Percentiles rank a stretch among this genome's conserved stretches.
Evolutionary conservation across 2,113 vertebrate genomes (phyloP).

Genomic region (Penelope pileata): DNA sequence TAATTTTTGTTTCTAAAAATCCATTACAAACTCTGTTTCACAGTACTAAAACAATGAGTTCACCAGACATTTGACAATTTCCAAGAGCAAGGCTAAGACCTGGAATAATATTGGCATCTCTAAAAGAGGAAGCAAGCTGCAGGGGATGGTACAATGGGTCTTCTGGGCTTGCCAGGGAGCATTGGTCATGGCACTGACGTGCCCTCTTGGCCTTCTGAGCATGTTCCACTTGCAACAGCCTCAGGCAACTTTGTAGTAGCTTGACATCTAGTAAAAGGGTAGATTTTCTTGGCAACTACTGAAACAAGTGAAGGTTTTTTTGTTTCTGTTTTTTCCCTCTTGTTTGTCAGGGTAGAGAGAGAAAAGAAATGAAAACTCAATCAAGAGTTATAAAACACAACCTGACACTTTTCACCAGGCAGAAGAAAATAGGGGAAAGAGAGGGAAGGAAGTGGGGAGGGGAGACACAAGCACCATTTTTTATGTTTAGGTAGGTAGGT

Average conservation of each 20-base stretch:
- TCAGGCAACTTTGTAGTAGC: background rate
- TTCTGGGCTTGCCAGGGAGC: background rate
- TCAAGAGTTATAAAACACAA: background rate
- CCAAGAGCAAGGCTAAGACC: background rate
- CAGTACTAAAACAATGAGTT: background rate
- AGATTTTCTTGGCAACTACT: background rate
- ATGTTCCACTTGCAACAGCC: background rate
- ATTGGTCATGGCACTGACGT: background rate
- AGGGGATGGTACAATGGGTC: background rate
- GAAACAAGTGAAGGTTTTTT: background rate
- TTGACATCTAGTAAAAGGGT: background rate
- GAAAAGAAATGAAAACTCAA: background rate
- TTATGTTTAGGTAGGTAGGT: background rate
- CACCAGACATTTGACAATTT: background rate
- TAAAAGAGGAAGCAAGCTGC: background rate
- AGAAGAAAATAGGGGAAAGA: background rate
- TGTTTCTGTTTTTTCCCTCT: background rate
- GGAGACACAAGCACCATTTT: background rate
- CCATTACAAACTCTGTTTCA: background rate
- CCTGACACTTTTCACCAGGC: background rate
- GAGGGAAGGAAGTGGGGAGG: background rate
- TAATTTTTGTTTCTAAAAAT: background rate
- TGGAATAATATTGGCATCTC: background rate
- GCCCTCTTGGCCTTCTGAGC: background rate
- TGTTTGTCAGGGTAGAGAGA: background rate